These are phyloP conservation scores for Aramus guarauna DNA, from an alignment of 2,113 vertebrate genomes.

Conservation along the genomic window DNA sequence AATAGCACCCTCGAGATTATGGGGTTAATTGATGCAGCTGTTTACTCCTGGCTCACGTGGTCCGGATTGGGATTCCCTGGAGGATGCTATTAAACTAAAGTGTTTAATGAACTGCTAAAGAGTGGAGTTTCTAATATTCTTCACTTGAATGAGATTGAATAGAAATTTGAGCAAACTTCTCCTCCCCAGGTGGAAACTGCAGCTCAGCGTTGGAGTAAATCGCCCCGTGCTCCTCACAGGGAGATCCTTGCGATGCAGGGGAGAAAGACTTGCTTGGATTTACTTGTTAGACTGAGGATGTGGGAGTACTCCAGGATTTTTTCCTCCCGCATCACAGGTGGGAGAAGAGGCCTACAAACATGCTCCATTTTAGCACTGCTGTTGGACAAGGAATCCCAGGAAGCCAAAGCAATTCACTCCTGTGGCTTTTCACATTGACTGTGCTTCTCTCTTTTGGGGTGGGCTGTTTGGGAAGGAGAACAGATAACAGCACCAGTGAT, in stretches of 20 bases:
- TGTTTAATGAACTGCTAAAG: slow-evolving; percentile 92
- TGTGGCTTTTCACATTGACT: background rate
- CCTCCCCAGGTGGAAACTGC: background rate
- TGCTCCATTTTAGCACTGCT: background rate
- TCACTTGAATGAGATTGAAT: background rate
- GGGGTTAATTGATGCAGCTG: slow-evolving; percentile 93
- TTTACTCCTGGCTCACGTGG: slow-evolving; percentile 85
- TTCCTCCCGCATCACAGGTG: background rate
- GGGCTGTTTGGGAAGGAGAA: background rate
- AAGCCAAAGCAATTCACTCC: background rate
- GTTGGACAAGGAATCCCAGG: background rate
- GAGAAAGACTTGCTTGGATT: background rate
- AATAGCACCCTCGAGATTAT: slow-evolving; percentile 82
- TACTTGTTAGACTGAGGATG: background rate
- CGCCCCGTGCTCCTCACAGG: background rate
- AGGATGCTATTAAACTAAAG: slow-evolving; percentile 85
- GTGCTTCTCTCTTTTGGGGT: background rate
- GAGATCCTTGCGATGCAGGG: background rate
- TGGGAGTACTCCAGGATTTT: background rate
- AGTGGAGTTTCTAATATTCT: slow-evolving; percentile 69
- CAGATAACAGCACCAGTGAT: background rate
- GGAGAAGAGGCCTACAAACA: background rate
- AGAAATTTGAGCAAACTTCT: slow-evolving; percentile 7
- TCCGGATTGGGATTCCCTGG: slow-evolving; percentile 78
- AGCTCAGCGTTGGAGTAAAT: background rate